Conservation (phyloP, 2,797 vertebrate species). For the Rhynchotus rufescens region DNA sequence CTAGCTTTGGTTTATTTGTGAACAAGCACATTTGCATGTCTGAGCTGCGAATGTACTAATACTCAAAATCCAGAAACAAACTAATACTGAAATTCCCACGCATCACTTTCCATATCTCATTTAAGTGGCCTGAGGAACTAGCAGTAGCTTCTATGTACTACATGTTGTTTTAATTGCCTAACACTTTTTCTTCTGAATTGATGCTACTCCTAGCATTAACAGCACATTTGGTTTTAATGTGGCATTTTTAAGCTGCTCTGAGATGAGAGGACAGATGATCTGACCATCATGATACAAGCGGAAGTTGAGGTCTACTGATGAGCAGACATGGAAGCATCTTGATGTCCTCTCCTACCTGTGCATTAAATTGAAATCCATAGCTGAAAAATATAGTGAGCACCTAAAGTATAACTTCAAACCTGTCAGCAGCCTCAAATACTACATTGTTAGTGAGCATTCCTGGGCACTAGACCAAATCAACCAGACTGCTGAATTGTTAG, state of each 20-base stretch:
- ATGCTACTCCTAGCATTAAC: not conserved
- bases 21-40: not conserved
- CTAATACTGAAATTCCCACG: not conserved
- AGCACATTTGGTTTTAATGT: not conserved
- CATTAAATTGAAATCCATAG: accelerated
- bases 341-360: accelerated
- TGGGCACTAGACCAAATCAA: not conserved
- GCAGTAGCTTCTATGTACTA: not conserved
- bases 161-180: not conserved
- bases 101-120: not conserved
- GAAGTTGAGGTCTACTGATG: not conserved
- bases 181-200: not conserved
- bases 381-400: not conserved
- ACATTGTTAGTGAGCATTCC: not conserved
- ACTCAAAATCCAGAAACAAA: not conserved
- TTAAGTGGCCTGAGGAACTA: not conserved
- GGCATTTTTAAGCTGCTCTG: not conserved
- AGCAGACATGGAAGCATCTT: not conserved
- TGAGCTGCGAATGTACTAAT: not conserved
- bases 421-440: not conserved
- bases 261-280: not conserved
- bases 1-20: not conserved
- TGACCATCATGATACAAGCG: not conserved
- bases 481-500: not conserved
- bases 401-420: not conserved